These are phyloP conservation scores for Verasper variegatus DNA, from an alignment of 2,113 vertebrate species.

Conservation along the genomic window DNA sequence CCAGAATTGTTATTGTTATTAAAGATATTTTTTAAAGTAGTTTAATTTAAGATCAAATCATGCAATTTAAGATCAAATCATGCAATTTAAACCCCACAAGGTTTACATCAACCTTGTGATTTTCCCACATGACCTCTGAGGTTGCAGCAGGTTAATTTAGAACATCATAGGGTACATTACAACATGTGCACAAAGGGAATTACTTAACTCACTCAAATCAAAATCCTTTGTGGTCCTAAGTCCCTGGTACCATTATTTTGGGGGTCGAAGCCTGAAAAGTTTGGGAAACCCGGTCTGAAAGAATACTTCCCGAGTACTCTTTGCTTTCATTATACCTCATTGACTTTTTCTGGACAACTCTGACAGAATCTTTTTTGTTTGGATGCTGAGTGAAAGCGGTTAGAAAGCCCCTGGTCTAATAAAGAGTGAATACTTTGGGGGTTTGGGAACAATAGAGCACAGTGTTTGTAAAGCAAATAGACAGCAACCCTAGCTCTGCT, in stretches of 20 bases:
- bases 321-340: neutral
- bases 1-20: too few relatives aligned
- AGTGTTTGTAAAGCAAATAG: conserved; percentile 47
- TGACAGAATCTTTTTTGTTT: conserved; percentile 25
- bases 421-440: conserved; percentile 10
- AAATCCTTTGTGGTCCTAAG: too few relatives aligned
- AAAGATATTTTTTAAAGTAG: too few relatives aligned
- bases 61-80: too few relatives aligned
- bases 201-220: too few relatives aligned
- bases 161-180: too few relatives aligned
- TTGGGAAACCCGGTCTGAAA: neutral
- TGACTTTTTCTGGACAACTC: conserved; percentile 7
- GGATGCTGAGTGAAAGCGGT: conserved; percentile 40
- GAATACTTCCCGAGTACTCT: neutral
- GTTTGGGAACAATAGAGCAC: conserved; percentile 23
- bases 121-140: too few relatives aligned
- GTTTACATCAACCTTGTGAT: too few relatives aligned
- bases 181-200: too few relatives aligned
- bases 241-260: neutral
- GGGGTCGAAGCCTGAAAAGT: neutral
- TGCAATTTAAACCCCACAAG: neutral
- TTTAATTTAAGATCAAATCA: neutral
- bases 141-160: too few relatives aligned
- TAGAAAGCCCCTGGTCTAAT: conserved; percentile 8
- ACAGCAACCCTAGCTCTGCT: conserved; percentile 14